These are phyloP conservation scores for Setophaga coronata DNA, from an alignment of 2,113 vertebrate genomes.

Conservation along the genomic window DNA sequence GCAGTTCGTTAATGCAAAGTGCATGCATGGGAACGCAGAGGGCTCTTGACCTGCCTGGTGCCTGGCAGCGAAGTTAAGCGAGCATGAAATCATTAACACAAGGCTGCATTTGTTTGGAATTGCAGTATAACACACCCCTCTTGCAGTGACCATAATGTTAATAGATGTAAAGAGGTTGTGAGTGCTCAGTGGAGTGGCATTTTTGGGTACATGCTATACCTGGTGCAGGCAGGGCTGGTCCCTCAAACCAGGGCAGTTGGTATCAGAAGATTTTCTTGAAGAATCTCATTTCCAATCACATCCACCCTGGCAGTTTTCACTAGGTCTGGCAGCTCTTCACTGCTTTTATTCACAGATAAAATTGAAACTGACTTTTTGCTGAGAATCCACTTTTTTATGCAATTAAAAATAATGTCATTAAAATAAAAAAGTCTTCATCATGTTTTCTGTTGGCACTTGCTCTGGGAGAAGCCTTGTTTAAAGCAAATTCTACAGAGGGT, in stretches of 20 bases:
- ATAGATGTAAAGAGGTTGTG: neutral
- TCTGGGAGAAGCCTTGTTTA: neutral
- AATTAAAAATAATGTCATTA: neutral
- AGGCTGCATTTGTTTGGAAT: neutral
- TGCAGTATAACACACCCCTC: neutral
- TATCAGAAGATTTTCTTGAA: neutral
- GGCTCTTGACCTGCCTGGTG: neutral
- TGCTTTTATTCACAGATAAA: neutral
- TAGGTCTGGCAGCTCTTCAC: neutral
- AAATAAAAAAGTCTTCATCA: neutral
- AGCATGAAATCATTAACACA: constrained; percentile 10
- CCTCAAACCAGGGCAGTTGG: rapidly evolving
- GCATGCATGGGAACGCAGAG: neutral
- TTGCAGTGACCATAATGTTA: neutral
- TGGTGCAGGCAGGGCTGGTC: rapidly evolving
- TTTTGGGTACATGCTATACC: neutral
- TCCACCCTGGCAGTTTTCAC: neutral
- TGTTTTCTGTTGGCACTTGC: neutral
- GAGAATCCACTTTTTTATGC: neutral
- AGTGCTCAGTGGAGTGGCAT: neutral
- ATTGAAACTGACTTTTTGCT: neutral
- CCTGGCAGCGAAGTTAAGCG: neutral
- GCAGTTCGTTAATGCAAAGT: neutral
- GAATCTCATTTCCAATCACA: neutral
- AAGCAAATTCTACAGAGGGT: neutral